phyloP scores from a whole-genome alignment of 92 coral and sea anemone species.

The Palythoa grandis region DNA sequence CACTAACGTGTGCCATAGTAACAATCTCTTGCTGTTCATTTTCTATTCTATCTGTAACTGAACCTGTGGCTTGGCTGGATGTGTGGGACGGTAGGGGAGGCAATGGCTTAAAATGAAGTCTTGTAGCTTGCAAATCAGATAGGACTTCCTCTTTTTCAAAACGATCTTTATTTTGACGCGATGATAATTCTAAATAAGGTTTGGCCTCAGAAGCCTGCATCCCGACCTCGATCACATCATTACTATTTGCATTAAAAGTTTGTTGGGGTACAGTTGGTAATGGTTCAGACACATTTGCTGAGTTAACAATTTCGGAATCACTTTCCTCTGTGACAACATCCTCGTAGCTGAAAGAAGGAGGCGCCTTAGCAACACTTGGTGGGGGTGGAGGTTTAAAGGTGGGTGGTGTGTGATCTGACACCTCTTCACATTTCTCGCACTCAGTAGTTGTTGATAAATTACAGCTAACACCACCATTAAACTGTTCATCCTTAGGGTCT shows the following conservation, averaged over 20 bases:
- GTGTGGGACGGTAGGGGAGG: slow-evolving; percentile 16
- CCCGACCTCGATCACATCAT: background rate
- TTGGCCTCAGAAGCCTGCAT: background rate
- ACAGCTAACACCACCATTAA: slow-evolving; percentile 29
- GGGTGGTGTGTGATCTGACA: slow-evolving; percentile 43
- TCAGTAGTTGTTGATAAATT: background rate
- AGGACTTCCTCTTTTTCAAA: background rate
- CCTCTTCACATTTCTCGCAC: background rate
- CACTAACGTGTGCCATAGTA: background rate
- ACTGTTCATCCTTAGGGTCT: slow-evolving; percentile 14
- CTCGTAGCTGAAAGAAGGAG: background rate
- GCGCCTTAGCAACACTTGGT: background rate
- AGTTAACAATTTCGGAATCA: background rate
- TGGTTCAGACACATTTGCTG: background rate
- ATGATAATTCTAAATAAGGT: background rate
- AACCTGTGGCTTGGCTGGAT: background rate
- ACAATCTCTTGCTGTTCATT: background rate
- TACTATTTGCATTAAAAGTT: background rate
- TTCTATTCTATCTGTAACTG: background rate
- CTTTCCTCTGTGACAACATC: background rate
- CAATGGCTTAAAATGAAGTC: background rate
- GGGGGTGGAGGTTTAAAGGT: slow-evolving; percentile 58
- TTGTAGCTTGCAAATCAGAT: background rate
- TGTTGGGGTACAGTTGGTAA: slow-evolving; percentile 13
- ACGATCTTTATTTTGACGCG: background rate